Base-by-base conservation (phyloP, 2,113 vertebrate species). In the Myrmecobius fasciatus region DNA sequence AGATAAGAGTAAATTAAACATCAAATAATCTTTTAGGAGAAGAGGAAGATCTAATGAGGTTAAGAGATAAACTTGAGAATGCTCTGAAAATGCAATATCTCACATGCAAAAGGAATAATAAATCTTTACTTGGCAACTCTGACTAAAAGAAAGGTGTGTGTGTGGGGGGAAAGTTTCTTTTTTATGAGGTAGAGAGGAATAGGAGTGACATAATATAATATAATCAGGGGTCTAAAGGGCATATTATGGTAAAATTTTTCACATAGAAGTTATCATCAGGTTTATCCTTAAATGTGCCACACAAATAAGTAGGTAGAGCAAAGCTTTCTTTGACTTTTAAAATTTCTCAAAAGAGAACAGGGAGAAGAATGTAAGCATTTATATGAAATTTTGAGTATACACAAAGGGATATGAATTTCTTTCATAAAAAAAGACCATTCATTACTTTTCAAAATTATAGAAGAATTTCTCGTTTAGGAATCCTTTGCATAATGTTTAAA, bases 371-470 rank as follows among this genome's bases (percentile, higher is more conserved):
- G 3, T 3, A 67, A 36, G 31, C 36, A 8, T 75, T 1, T 25
- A 0, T 91, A 20, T 88, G 89, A 2, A 93, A 83, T 53, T 60
- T 28, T 91, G 5, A 93, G 91, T 52, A 94, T 26, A 90, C 47
- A n/a, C 52, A 26, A 92, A 90, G 83, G 60, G 51, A 95, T 60
- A 53, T 36, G 26, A 46, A 28, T 90, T 20, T 28, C n/a, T 25
- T 43, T 46, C 6, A 53, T 46, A 36, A 54, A 89, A 75, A 89
- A 25, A 88, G 49, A 91, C 24, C 3, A 52, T 6, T 48, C 12
- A 36, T 90, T 10, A 91, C 5, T 92, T 89, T 96, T 97, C 20
- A 53, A 94, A 94, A 95, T 51, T 89, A 51, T 48, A 94, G 31
- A 91, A n/a, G 9, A 52, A 95, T 95, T 31, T 54, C 9, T 2